A percentile compares a stretch with the other conserved stretches of the same genome.
Conservation (phyloP, 2,888 invertebrate species). For the Mystacides longicornis region DNA sequence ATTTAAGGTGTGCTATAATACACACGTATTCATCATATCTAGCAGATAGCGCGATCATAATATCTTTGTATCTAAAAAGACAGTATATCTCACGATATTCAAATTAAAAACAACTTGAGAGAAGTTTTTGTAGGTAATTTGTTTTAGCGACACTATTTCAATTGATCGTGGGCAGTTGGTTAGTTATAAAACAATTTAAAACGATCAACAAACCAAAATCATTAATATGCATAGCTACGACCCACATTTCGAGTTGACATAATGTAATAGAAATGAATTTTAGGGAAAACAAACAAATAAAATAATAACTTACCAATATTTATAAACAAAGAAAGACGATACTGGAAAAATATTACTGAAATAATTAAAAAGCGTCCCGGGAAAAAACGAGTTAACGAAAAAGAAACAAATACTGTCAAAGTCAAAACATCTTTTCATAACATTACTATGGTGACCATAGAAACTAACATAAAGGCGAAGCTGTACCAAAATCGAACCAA, state of each 20-base stretch:
- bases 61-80: no score
- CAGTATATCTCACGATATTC: no score
- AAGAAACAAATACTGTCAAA: constrained; percentile 22
- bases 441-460: constrained; percentile 16
- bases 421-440: constrained; percentile 20
- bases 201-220: not conserved
- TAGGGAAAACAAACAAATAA: not conserved
- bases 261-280: not conserved
- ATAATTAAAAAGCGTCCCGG: not conserved
- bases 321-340: not conserved
- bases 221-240: not conserved
- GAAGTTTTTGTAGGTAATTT: no score
- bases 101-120: no score
- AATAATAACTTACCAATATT: not conserved
- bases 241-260: not conserved
- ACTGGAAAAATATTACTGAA: not conserved
- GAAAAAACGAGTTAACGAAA: not conserved
- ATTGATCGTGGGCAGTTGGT: not conserved
- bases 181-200: not conserved
- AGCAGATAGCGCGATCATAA: no score
- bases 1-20: no score
- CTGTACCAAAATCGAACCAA: no score
- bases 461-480: not conserved
- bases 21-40: no score
- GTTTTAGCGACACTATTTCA: not conserved